Percentiles rank a stretch among this genome's conserved stretches.
Evolutionary conservation across 2,797 vertebrate species (phyloP).

Genomic region (Hydrolagus colliei): DNA sequence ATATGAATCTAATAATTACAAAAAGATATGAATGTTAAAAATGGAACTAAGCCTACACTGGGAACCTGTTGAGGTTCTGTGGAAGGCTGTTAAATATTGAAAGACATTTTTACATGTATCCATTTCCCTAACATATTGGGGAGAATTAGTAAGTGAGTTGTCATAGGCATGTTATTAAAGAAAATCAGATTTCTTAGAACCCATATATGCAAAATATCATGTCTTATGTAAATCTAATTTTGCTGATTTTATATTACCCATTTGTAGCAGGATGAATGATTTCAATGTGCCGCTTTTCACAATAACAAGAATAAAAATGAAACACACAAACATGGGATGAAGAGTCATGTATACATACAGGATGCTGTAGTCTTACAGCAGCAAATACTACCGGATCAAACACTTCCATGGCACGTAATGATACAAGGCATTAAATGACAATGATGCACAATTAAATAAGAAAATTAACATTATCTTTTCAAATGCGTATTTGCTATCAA

Average conservation of each 20-base stretch:
- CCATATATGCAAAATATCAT: no score
- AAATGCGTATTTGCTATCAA: background rate
- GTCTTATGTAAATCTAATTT: no score
- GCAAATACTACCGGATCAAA: background rate
- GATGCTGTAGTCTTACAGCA: background rate
- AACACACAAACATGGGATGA: background rate
- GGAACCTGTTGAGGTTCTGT: no score
- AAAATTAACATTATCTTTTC: background rate
- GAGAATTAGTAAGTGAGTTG: no score
- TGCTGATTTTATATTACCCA: background rate
- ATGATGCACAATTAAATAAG: background rate
- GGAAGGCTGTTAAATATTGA: no score
- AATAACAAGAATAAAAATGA: background rate
- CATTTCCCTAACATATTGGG: no score
- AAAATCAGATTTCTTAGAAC: no score
- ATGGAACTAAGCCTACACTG: no score
- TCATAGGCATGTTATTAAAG: no score
- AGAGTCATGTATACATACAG: background rate
- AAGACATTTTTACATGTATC: no score
- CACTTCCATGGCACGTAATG: background rate
- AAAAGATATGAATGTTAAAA: no score
- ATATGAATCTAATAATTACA: no score
- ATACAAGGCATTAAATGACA: background rate
- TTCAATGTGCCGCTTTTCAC: conserved; percentile 30
- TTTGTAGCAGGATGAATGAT: background rate